Conservation (phyloP, 2,888 invertebrate species). For the Drosophila neonasuta region DNA sequence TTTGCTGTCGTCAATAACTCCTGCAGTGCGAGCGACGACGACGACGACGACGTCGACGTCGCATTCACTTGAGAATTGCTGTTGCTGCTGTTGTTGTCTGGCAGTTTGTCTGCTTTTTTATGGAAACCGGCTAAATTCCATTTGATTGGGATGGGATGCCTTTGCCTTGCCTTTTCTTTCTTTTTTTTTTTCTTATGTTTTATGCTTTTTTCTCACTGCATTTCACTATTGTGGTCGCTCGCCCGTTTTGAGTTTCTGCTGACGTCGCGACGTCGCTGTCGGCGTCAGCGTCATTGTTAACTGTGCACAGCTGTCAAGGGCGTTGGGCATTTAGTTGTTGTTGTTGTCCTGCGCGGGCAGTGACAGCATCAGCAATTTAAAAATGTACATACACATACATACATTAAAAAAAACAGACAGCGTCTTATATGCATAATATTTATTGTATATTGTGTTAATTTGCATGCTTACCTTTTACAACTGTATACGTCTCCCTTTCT, state of each 20-base stretch:
- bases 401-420: no score
- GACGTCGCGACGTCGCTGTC: constrained; percentile 36
- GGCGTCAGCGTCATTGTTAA: constrained; percentile 1
- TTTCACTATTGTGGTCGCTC: constrained; percentile 53
- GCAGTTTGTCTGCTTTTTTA: constrained; percentile 72
- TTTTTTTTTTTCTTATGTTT: constrained; percentile 13
- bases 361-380: neutral
- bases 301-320: constrained; percentile 60
- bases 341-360: constrained; percentile 7
- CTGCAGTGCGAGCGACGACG: constrained; percentile 29
- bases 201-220: constrained; percentile 41
- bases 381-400: no score
- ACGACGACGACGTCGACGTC: constrained; percentile 16
- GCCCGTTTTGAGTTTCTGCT: constrained; percentile 49
- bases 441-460: constrained; percentile 13
- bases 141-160: constrained; percentile 69
- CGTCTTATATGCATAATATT: constrained; percentile 1
- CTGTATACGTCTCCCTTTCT: constrained; percentile 25
- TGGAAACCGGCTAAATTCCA: constrained; percentile 76
- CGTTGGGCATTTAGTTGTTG: constrained; percentile 45
- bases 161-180: constrained; percentile 47
- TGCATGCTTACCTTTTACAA: constrained; percentile 46
- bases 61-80: constrained; percentile 51
- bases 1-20: constrained; percentile 44
- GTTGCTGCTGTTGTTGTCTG: constrained; percentile 41